Conservation (phyloP, 2,888 invertebrate species). For the Chromoteleia sp. region DNA sequence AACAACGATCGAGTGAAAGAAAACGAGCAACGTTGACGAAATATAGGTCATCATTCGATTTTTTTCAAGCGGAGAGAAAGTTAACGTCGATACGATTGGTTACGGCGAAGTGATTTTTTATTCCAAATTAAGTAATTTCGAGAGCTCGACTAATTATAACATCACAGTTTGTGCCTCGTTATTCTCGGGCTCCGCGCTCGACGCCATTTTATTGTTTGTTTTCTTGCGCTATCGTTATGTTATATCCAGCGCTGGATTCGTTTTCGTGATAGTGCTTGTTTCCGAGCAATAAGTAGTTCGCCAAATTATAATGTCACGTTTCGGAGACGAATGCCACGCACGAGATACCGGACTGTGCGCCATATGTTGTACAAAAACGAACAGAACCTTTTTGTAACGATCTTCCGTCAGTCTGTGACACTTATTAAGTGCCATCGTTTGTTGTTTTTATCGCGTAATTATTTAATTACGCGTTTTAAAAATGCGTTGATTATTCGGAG, state of each 20-base stretch:
- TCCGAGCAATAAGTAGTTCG: conserved; percentile 17
- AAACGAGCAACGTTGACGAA: not conserved
- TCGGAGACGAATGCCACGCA: conserved; percentile 21
- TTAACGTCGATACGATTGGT: conserved; percentile 5
- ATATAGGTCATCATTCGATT: conserved; percentile 18
- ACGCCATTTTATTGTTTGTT: conserved; percentile 1
- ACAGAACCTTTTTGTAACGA: conserved; percentile 30
- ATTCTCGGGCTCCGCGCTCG: not conserved
- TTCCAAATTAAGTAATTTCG: conserved; percentile 14
- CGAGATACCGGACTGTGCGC: conserved; percentile 29
- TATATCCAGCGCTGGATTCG: not conserved
- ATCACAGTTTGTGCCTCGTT: not conserved
- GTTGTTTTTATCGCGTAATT: not conserved
- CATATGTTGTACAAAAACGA: conserved; percentile 43
- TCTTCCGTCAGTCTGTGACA: conserved; percentile 7
- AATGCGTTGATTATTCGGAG: no score
- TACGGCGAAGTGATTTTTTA: conserved; percentile 7
- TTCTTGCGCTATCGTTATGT: not conserved
- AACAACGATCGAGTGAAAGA: conserved; percentile 8
- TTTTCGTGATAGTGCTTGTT: not conserved
- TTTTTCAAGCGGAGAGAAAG: conserved; percentile 22
- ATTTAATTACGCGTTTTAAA: not conserved
- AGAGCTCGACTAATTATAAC: conserved; percentile 35
- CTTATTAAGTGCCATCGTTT: conserved; percentile 2
- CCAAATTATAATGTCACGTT: conserved; percentile 34